Base-by-base conservation (phyloP, 1,140 invertebrate genomes). In the Eciton burchellii region DNA sequence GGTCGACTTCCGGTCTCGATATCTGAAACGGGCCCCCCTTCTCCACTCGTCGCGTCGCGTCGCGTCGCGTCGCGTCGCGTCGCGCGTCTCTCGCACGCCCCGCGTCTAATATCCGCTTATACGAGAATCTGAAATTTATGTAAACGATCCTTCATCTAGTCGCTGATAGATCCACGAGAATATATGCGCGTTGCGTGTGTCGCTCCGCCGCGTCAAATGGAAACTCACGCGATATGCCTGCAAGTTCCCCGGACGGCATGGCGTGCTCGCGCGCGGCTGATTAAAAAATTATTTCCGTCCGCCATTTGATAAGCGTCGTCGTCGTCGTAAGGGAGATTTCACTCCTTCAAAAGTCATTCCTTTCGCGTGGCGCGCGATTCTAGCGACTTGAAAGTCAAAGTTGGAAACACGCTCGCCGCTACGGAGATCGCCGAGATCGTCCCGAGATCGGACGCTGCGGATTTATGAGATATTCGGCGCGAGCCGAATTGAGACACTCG, bases 81-180 rank as follows among this genome's bases (percentile, higher is more conserved):
- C 14, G 66, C 29, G n/a, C 41, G 81, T 84, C 82, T 79, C 56
- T 29, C 66, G 52, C 84, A 49, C 71, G 45, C 35, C 45, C 76
- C 76, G 60, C 56, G 47, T 86, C 85, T 86, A 86, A 86, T 86
- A 86, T 86, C 85, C 85, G 85, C 47, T 65, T 63, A 62, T 29
- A 5, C 49, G 49, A 54, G 43, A 62, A 62, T 71, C 54, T 82
- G 60, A 52, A 57, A 84, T 81, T 87, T 89, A 88, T 89, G 74
- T 76, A 56, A 47, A 57, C 65, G 54, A 62, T 68, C 54, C 74
- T 81, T 81, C 71, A 79, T 82, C 60, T 76, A 57, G 45, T 9
- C 73, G 71, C 57, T 62, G 71, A 73, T 62, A 81, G 82, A 60
- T 74, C 77, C 74, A n/a, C n/a, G 47, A 71, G 43, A 65, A 71